Evolutionary conservation across 2,113 vertebrate species (phyloP).

Genomic region (Sciurus niger): DNA sequence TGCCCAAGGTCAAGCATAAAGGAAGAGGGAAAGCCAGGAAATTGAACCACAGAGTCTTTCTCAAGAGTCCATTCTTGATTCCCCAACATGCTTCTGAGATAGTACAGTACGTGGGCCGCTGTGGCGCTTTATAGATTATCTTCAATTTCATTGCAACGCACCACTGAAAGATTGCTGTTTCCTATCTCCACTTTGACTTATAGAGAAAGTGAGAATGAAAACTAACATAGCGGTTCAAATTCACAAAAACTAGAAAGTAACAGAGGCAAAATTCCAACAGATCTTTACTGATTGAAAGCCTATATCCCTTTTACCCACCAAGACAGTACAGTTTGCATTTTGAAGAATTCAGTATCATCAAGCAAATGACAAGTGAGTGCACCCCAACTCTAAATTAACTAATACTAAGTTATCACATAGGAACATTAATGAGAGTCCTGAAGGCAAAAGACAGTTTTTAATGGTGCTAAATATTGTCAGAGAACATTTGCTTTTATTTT

Average conservation of each 20-base stretch:
- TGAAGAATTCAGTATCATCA: not conserved
- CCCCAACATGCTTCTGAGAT: not conserved
- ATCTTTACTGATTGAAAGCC: not conserved
- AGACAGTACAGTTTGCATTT: not conserved
- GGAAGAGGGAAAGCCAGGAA: not conserved
- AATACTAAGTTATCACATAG: not conserved
- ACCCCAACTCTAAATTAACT: not conserved
- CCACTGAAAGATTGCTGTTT: not conserved
- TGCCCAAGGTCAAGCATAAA: not conserved
- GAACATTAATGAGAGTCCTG: not conserved
- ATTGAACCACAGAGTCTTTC: not conserved
- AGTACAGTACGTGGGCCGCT: not conserved
- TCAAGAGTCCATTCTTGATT: not conserved
- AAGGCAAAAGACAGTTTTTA: not conserved
- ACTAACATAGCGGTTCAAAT: not conserved
- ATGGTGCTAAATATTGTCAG: slow-evolving; percentile 12
- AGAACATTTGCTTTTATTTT: slow-evolving; percentile 9
- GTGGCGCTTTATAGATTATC: not conserved
- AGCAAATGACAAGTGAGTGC: not conserved
- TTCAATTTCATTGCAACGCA: not conserved
- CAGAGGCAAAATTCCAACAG: not conserved
- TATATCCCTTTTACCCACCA: not conserved
- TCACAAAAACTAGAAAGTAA: not conserved
- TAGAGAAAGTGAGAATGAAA: not conserved
- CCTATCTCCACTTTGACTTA: not conserved